phyloP scores from a whole-genome alignment of 2,113 vertebrate genomes.

The Chrysemys picta region DNA sequence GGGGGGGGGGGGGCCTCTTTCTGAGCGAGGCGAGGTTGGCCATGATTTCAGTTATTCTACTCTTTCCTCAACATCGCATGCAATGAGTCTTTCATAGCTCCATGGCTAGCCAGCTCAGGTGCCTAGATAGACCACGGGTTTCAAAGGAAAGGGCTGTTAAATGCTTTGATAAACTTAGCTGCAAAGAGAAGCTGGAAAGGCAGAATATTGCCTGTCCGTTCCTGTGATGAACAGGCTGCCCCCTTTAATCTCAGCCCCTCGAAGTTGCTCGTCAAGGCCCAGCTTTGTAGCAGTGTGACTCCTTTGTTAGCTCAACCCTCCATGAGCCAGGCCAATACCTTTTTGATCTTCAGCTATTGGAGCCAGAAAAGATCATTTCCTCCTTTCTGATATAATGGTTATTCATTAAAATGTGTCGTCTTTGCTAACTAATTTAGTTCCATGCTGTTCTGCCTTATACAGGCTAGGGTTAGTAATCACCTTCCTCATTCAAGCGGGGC shows the following conservation, averaged over 20 bases:
- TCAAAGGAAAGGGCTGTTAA: neutral
- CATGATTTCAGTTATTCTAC: neutral
- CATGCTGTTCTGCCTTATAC: neutral
- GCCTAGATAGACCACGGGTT: no score
- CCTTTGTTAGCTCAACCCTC: neutral
- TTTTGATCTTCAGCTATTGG: neutral
- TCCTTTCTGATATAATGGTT: neutral
- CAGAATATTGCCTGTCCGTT: neutral
- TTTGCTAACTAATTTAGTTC: neutral
- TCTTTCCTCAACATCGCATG: neutral
- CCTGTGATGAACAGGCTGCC: neutral
- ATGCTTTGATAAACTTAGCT: neutral
- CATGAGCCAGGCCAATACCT: neutral
- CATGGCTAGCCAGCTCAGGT: no score
- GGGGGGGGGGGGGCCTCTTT: neutral
- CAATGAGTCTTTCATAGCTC: neutral
- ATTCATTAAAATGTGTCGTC: neutral
- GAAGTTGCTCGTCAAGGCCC: neutral
- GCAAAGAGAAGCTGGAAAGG: neutral
- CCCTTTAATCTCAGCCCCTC: no score
- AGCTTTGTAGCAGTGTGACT: neutral
- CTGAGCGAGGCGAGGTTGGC: neutral
- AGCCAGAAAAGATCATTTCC: neutral
- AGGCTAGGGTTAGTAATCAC: neutral
- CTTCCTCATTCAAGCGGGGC: neutral